Percentiles rank a stretch among this genome's conserved stretches.
Evolutionary conservation across 1,140 invertebrate species (phyloP).

Genomic region (Phymorhynchus buccinoides): DNA sequence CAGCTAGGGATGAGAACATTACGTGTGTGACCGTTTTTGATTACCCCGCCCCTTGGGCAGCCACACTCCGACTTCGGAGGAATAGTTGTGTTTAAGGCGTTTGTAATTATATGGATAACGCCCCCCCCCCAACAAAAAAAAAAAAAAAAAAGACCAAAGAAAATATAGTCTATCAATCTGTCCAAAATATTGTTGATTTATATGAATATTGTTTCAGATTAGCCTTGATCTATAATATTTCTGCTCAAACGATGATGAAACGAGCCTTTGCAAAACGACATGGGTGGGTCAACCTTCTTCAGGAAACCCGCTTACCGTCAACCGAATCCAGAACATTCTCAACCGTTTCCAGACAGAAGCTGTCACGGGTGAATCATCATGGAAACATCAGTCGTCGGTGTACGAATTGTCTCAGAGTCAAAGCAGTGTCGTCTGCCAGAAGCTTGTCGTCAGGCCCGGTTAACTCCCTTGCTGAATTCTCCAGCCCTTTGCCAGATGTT

Average conservation of each 20-base stretch:
- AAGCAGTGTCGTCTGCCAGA: neutral
- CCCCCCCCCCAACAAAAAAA: no score
- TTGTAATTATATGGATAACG: no score
- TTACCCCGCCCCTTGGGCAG: no score
- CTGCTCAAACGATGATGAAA: slow-evolving; percentile 21
- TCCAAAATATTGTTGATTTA: neutral
- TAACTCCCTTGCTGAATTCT: slow-evolving; percentile 15
- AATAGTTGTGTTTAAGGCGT: no score
- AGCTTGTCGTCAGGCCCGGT: neutral
- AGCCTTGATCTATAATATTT: no score
- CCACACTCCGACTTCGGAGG: no score
- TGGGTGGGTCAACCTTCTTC: neutral
- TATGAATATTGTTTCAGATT: slow-evolving; percentile 1
- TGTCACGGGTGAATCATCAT: neutral
- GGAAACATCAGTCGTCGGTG: neutral
- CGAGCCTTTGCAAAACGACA: neutral
- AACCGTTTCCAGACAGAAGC: neutral
- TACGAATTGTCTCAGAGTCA: neutral
- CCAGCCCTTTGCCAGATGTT: slow-evolving; percentile 30
- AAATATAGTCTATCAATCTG: neutral
- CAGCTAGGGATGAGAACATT: no score
- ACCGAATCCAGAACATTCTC: neutral
- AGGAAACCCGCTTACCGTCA: neutral
- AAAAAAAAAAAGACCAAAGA: no score
- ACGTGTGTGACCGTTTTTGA: no score